phyloP scores from a whole-genome alignment of 2,797 vertebrate genomes.

The Columba guinea region DNA sequence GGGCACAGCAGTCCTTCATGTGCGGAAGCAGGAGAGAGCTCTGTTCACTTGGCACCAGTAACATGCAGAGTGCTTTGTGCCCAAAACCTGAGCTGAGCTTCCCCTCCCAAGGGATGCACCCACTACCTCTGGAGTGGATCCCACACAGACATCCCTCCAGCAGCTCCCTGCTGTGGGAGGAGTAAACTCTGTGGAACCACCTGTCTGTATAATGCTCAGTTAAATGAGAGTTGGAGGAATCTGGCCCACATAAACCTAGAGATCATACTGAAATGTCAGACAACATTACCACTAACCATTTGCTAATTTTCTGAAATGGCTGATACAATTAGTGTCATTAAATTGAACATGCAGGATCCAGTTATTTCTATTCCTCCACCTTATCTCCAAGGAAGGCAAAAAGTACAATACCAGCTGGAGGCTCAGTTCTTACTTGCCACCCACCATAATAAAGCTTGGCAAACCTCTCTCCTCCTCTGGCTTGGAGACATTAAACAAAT shows the following conservation, averaged over 20 bases:
- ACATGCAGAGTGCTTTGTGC: neutral
- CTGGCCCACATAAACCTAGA: neutral
- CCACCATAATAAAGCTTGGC: neutral
- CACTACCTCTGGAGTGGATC: neutral
- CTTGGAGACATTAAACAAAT: conserved; percentile 18
- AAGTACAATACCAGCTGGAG: neutral
- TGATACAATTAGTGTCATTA: neutral
- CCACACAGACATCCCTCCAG: neutral
- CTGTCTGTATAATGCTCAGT: neutral
- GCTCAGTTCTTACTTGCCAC: neutral
- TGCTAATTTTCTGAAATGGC: neutral
- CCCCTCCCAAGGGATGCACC: neutral
- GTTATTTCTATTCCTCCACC: neutral
- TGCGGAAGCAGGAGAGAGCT: neutral
- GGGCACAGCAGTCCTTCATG: neutral
- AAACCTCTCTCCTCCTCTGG: neutral
- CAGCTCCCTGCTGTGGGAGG: neutral
- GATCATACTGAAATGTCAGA: neutral
- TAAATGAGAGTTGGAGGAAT: neutral
- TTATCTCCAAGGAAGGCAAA: neutral
- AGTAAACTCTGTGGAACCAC: neutral
- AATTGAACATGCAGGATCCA: neutral
- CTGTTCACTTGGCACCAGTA: neutral
- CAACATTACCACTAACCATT: neutral
- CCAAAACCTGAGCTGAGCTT: neutral